These are phyloP conservation scores for Plectrocnemia conspersa DNA, from an alignment of 1,140 invertebrate species.

Conservation along the genomic window DNA sequence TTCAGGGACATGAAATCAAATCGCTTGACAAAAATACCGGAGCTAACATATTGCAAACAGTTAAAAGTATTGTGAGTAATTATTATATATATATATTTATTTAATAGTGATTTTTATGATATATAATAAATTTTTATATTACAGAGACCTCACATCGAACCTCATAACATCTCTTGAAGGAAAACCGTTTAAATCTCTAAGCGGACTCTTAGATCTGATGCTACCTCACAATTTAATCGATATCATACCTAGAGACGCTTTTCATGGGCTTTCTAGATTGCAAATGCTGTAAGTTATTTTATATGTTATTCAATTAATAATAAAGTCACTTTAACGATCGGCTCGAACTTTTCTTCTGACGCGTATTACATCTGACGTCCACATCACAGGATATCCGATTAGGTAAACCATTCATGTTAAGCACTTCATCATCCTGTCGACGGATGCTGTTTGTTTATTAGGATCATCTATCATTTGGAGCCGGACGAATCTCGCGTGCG, in stretches of 20 bases:
- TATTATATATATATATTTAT: slow-evolving; percentile 1
- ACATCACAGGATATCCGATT: no score
- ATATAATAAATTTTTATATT: slow-evolving; percentile 27
- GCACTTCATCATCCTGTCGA: no score
- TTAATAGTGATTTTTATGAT: background rate
- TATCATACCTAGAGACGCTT: slow-evolving; percentile 70
- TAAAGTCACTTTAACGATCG: no score
- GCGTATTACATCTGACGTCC: no score
- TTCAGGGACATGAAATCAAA: slow-evolving; percentile 83
- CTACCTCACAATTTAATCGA: slow-evolving; percentile 78
- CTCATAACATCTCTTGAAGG: slow-evolving; percentile 66
- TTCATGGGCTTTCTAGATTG: slow-evolving; percentile 71
- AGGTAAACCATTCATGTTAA: no score
- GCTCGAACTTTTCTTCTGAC: no score
- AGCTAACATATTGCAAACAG: slow-evolving; percentile 67
- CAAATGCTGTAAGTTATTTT: slow-evolving; percentile 81
- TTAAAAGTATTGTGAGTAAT: slow-evolving; percentile 83
- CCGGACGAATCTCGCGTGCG: background rate
- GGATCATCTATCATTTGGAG: slow-evolving; percentile 15
- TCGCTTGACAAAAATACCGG: slow-evolving; percentile 63
- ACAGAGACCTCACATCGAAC: slow-evolving; percentile 86
- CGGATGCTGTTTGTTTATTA: slow-evolving; percentile 13
- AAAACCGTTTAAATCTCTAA: slow-evolving; percentile 64
- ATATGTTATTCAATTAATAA: no score
- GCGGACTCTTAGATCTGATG: slow-evolving; percentile 76